Conservation (phyloP, 2,888 invertebrate species). For the Molanna angustata region DNA sequence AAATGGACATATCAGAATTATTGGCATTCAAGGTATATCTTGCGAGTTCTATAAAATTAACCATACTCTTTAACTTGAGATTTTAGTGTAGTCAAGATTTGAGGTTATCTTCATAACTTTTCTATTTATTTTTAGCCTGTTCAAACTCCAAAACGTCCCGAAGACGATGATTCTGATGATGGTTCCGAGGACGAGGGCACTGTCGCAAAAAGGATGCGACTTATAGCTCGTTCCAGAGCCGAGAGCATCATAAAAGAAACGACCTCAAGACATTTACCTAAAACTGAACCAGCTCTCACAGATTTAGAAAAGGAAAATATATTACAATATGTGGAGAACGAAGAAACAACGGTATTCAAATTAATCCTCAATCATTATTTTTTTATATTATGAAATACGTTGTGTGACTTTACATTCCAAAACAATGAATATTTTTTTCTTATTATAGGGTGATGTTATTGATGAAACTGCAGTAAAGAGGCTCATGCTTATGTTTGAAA, state of each 20-base stretch:
- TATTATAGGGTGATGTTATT: constrained; percentile 69
- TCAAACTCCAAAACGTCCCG: constrained; percentile 75
- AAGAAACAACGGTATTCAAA: constrained; percentile 65
- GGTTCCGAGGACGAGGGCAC: constrained; percentile 64
- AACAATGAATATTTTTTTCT: not conserved
- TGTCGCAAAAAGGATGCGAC: constrained; percentile 61
- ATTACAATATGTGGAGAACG: constrained; percentile 78
- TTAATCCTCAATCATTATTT: not conserved
- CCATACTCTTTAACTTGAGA: not conserved
- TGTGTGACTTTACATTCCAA: not conserved
- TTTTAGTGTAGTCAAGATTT: constrained; percentile 1
- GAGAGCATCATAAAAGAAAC: constrained; percentile 42
- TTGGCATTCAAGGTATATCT: constrained; percentile 50
- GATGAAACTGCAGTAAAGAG: constrained; percentile 88
- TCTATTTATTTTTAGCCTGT: constrained; percentile 61
- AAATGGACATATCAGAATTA: constrained; percentile 52
- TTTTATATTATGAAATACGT: not conserved
- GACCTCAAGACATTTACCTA: constrained; percentile 47
- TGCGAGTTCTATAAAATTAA: not conserved
- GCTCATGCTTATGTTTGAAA: constrained; percentile 90
- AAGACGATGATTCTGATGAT: constrained; percentile 63
- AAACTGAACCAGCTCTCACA: constrained; percentile 58
- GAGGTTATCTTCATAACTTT: constrained; percentile 16
- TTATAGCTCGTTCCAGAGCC: constrained; percentile 48
- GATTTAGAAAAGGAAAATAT: constrained; percentile 79